A percentile compares a stretch with the other conserved stretches of the same genome.
Conservation (phyloP, 1,140 invertebrate genomes). For the Camponotus pennsylvanicus region DNA sequence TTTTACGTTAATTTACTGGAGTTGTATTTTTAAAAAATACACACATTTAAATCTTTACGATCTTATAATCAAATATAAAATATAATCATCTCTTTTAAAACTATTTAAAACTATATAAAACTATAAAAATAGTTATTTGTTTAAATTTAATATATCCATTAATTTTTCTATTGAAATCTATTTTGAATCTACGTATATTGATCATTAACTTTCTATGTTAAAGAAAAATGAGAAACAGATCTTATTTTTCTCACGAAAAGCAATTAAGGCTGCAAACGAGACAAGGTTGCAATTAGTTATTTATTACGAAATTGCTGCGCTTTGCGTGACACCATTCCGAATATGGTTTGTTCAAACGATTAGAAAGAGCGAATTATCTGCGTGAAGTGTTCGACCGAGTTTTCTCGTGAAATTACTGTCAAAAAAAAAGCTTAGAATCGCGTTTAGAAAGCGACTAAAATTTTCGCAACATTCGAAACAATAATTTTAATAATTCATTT, state of each 20-base stretch:
- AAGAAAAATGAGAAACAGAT: slow-evolving; percentile 11
- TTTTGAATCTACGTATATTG: too few species aligned
- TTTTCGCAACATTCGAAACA: neutral
- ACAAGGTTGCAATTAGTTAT: slow-evolving; percentile 47
- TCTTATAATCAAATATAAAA: too few species aligned
- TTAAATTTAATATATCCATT: neutral
- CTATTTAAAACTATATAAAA: neutral
- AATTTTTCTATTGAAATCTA: neutral
- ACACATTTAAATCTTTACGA: too few species aligned
- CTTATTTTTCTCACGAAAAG: slow-evolving; percentile 28
- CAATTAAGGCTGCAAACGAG: slow-evolving; percentile 34
- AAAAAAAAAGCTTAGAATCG: slow-evolving; percentile 41
- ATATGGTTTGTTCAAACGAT: slow-evolving; percentile 23
- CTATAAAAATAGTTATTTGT: neutral
- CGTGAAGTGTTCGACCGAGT: slow-evolving; percentile 8
- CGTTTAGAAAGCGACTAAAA: slow-evolving; percentile 35
- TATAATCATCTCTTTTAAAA: too few species aligned
- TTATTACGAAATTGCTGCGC: slow-evolving; percentile 49
- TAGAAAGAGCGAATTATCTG: slow-evolving; percentile 33
- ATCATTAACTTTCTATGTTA: neutral
- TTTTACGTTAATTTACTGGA: slow-evolving; percentile 1
- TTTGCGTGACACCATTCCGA: slow-evolving; percentile 48
- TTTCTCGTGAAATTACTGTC: slow-evolving; percentile 42
- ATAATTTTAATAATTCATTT: slow-evolving; percentile 16
- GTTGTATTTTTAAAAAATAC: slow-evolving; percentile 12